Evolutionary conservation across 2,888 invertebrate species (phyloP), one percentile per base, ranked within the genome.

Genomic region (Drosophila borealis): DNA sequence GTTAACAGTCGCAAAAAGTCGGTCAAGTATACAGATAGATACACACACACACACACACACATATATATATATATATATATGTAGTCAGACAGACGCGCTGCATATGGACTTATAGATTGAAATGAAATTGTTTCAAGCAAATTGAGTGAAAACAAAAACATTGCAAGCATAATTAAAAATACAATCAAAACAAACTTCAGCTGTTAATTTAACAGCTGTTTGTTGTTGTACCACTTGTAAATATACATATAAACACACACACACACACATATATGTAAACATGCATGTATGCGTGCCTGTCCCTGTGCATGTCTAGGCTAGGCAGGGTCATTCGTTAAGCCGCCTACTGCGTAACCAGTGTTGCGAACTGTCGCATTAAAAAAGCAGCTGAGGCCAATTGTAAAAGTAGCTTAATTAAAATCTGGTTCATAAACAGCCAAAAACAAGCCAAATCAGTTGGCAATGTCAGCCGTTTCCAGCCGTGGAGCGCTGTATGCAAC

Each of bases 141-240:
- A 79, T 73, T 76, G 80, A 85, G 82, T 80, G 75, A 79, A 89
- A 79, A 77, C 70, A 78, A 78, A 75, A 68, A 57, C 56, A 80
- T 76, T 29, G 29, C 59, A 78, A 73, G 50, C 70, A 84, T 80
- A 79, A 84, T 81, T 84, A 79, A 77, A 66, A 81, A 68, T 54
- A 54, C 67, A 73, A 60, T 59, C 44, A 51, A 71, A 74, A 61
- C 75, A 74, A 73, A 77, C 74, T 63, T 74, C 59, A 70, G 56
- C 63, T 64, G 74, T 55, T 65, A 65, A 66, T 57, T 62, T 37
- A 57, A 70, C 53, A 61, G 55, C 49, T 60, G 68, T 37, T 51
- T 67, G 41, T 44, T 29, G 59, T 21, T 45, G 45, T 29, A 10
- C 25, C 13, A 17, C 41, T 14, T 19, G 21, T 19, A 42, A 11